Evolutionary conservation across 2,797 vertebrate genomes (phyloP), one percentile per base, ranked within the genome.

Genomic region (Hephaestus fuliginosus): DNA sequence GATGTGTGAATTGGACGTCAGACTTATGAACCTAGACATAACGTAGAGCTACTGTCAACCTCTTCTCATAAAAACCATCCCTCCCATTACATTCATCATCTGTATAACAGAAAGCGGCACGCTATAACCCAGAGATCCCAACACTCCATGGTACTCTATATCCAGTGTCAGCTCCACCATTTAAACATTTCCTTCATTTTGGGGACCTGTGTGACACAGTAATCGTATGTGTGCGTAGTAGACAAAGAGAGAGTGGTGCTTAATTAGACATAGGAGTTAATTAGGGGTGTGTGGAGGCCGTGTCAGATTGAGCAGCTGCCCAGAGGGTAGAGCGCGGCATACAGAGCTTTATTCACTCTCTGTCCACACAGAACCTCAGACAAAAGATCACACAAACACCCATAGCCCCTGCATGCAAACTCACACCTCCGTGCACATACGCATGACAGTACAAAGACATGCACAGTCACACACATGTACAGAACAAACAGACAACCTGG

Each of bases 211-310:
- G 41, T 17, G 4, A 60, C 49, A 66, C 48, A 71, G 56, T 28
- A 63, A 58, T 49, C 18, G 13, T 39, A 7, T 60, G 43, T 36
- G 56, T 33, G 28, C 15, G 68, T 28, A 14, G 25, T 52, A 72
- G 60, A 80, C 70, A 74, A 68, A 64, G 61, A 57, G 46, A 55
- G 48, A 78, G 71, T 20, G 41, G 41, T 58, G 62, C 74, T 88
- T 92, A 88, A 93, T 93, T 92, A 89, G 85, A 84, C 67, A 68
- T 55, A 74, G 39, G 74, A 81, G 87, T 85, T 91, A 89, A 92
- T 90, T 91, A 89, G 74, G 52, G 74, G 49, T 68, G 64, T 82
- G 75, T 79, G 64, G 70, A 85, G 76, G 76, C 70, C 13, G 55
- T 86, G 87, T 91, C 70, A 85, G 55, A 86, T 66, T 82, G 81